Percentiles rank a stretch among this genome's conserved stretches.
phyloP scores from a whole-genome alignment of 2,797 vertebrate species.

The Gambelia wislizenii region DNA sequence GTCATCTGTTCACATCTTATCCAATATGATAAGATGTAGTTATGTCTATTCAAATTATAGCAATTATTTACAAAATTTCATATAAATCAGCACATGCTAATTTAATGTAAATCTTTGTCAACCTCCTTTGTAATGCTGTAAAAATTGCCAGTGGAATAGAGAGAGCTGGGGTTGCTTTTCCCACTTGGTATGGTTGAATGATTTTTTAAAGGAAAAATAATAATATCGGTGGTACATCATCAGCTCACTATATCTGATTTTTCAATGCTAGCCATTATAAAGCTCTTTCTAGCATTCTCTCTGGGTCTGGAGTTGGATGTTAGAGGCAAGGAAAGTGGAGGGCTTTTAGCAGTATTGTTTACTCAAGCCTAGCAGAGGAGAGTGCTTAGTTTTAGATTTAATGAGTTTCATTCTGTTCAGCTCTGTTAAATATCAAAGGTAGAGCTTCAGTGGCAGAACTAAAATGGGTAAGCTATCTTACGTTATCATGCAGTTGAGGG shows the following conservation, averaged over 20 bases:
- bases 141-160: background rate
- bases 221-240: background rate
- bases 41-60: no score
- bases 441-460: slow-evolving; percentile 48
- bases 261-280: background rate
- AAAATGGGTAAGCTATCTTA: slow-evolving; percentile 55
- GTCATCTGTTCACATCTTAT: no score
- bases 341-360: slow-evolving; percentile 67
- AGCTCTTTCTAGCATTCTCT: background rate
- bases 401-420: slow-evolving; percentile 61
- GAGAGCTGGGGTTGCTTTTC: background rate
- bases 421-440: slow-evolving; percentile 75
- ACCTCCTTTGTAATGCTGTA: no score
- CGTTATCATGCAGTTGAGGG: slow-evolving; percentile 47
- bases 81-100: no score
- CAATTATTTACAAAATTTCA: no score
- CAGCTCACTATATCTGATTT: background rate
- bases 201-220: background rate
- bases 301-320: background rate
- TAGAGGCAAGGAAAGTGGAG: background rate
- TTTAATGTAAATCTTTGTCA: no score
- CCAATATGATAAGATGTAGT: no score
- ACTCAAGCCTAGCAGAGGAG: slow-evolving; percentile 66
- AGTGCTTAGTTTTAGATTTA: slow-evolving; percentile 58
- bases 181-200: background rate